These are phyloP conservation scores for Eulemur macaco DNA, from an alignment of 2,113 vertebrate species.

Conservation along the genomic window DNA sequence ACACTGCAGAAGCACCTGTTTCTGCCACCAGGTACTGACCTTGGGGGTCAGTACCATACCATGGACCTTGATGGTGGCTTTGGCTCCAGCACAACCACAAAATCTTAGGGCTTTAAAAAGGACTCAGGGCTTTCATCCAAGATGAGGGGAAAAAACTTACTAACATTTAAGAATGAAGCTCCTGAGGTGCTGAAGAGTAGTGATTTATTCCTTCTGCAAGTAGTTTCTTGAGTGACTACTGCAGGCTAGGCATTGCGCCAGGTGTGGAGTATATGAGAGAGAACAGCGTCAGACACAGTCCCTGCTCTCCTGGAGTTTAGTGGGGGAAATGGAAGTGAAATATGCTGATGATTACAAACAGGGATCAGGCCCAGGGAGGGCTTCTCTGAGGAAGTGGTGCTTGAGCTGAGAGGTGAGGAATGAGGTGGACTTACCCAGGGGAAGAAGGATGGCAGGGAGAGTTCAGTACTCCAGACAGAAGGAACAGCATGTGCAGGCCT, in stretches of 20 bases:
- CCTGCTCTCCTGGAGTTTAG: background rate
- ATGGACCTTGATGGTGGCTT: background rate
- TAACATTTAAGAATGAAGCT: background rate
- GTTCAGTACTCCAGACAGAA: background rate
- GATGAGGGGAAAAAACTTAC: background rate
- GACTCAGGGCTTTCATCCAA: background rate
- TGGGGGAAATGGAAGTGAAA: background rate
- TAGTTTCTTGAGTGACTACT: background rate
- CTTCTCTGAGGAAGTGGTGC: background rate
- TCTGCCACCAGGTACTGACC: background rate
- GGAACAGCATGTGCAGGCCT: background rate
- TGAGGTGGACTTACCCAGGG: background rate
- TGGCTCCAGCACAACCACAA: background rate
- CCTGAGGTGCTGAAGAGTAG: background rate
- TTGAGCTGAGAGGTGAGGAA: background rate
- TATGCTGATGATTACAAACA: background rate
- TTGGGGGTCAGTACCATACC: background rate
- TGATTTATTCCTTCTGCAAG: background rate
- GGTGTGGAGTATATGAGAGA: background rate
- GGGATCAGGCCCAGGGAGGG: background rate
- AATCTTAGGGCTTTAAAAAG: background rate
- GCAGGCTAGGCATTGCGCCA: background rate
- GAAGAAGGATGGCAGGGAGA: background rate
- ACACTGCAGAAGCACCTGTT: background rate
- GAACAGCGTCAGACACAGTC: background rate